Evolutionary conservation across 2,797 vertebrate species (phyloP), one percentile per base, ranked within the genome.

Genomic region (Thalassophryne amazonica): DNA sequence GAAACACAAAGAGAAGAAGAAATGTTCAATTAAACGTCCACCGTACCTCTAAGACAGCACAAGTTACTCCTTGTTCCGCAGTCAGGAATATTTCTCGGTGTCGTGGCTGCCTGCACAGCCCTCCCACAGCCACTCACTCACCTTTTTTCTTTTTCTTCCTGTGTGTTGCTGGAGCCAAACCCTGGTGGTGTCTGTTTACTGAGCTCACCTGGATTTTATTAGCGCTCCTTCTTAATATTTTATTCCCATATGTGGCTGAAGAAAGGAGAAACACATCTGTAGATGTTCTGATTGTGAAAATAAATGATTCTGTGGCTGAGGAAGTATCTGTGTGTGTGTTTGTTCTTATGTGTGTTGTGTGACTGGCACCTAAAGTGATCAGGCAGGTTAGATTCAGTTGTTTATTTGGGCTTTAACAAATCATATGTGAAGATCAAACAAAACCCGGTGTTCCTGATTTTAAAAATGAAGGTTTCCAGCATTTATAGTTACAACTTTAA

Each of bases 381-480:
- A 50, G 48, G 41, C 63, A 45, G 65, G 66, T 71, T 80, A 67
- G 80, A 81, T 75, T 56, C 46, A 58, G 67, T 70, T 20, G 22
- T n/a, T 33, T 40, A 40, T 55, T 60, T 61, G 15, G 10, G 14
- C 33, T 35, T 30, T 28, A 50, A 23, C 20, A 29, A 11, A 25
- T 7, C 11, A 1, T 14, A 20, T 57, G 15, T 7, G n/a, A 6
- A 11, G 2, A 4, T 11, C n/a, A n/a, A n/a, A n/a, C n/a, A n/a
- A n/a, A n/a, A n/a, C n/a, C n/a, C n/a, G n/a, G n/a, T n/a, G n/a
- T n/a, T n/a, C n/a, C n/a, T n/a, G n/a, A n/a, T n/a, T n/a, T n/a
- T n/a, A n/a, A n/a, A n/a, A n/a, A n/a, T n/a, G n/a, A n/a, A n/a
- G n/a, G n/a, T n/a, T n/a, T n/a, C n/a, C n/a, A n/a, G n/a, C n/a